Conservation (phyloP, 23 tunicate species). For the Oikopleura dioica region DNA sequence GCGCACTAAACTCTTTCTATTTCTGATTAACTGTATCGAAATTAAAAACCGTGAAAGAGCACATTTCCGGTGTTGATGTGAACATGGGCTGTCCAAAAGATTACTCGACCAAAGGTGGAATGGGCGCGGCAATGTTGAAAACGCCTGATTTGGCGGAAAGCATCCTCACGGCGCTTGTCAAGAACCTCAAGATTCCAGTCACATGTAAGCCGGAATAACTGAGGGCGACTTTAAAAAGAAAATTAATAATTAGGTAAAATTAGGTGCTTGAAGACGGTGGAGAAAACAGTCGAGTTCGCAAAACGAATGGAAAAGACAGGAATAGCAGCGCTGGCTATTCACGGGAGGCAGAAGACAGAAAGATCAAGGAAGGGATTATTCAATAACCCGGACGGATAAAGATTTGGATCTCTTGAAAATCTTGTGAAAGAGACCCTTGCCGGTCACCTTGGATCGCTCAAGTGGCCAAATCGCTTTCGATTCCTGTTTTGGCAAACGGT, state of each 20-base stretch:
- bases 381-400: too few species aligned
- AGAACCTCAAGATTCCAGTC: conserved; percentile 41
- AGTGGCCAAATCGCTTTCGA: conserved; percentile 36
- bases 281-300: conserved; percentile 55
- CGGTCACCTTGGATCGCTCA: conserved; percentile 26
- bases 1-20: too few species aligned
- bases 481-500: conserved; percentile 82
- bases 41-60: background rate
- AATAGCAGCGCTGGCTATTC: conserved; percentile 70
- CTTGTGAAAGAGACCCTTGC: conserved; percentile 47
- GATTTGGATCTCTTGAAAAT: too few species aligned
- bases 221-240: conserved; percentile 20
- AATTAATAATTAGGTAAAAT: conserved; percentile 18
- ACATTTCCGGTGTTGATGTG: conserved; percentile 78
- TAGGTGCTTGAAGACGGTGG: conserved; percentile 9
- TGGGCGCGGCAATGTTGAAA: conserved; percentile 76
- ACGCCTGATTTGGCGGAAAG: conserved; percentile 34
- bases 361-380: too few species aligned
- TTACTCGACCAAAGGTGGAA: conserved; percentile 97
- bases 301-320: conserved; percentile 74
- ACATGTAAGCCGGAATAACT: conserved; percentile 58
- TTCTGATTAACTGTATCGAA: background rate
- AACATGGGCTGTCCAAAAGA: conserved; percentile 99
- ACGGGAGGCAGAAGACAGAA: conserved; percentile 50
- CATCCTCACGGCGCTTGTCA: conserved; percentile 50